A percentile compares a stretch with the other conserved stretches of the same genome.
phyloP scores from a whole-genome alignment of 2,113 vertebrate species.

The Epinephelus moara region DNA sequence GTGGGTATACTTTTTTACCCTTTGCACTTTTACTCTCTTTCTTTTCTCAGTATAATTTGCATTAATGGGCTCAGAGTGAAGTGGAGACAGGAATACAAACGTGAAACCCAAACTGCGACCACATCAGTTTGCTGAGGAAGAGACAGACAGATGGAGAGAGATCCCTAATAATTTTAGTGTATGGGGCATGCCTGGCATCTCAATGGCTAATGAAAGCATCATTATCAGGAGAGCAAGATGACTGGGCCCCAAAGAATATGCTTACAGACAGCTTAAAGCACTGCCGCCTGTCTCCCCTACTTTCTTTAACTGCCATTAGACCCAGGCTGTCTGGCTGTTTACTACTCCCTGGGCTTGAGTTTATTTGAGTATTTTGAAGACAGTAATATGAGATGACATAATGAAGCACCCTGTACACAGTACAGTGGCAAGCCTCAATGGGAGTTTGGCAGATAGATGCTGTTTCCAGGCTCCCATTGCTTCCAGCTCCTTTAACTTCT shows the following conservation, averaged over 20 bases:
- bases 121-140: slow-evolving; percentile 34
- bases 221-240: slow-evolving; percentile 67
- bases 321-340: slow-evolving; percentile 68
- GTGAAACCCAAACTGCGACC: slow-evolving; percentile 44
- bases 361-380: slow-evolving; percentile 70
- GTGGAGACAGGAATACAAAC: slow-evolving; percentile 52
- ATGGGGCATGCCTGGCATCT: slow-evolving; percentile 69
- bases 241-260: slow-evolving; percentile 65
- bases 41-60: slow-evolving; percentile 60
- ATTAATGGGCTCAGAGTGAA: slow-evolving; percentile 63
- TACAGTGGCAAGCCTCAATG: slow-evolving; percentile 50
- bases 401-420: slow-evolving; percentile 57
- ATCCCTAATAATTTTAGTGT: slow-evolving; percentile 61
- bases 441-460: slow-evolving; percentile 60
- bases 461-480: slow-evolving; percentile 49
- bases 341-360: slow-evolving; percentile 64
- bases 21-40: slow-evolving; percentile 57
- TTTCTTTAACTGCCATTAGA: slow-evolving; percentile 71
- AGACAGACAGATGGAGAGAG: slow-evolving; percentile 6
- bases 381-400: slow-evolving; percentile 72
- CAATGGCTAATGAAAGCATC: slow-evolving; percentile 75
- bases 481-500: slow-evolving; percentile 46
- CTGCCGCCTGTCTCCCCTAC: slow-evolving; percentile 62
- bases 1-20: slow-evolving; percentile 52
- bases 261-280: slow-evolving; percentile 63